phyloP scores from a whole-genome alignment of 2,113 vertebrate genomes.

The Ploceus nigricollis region DNA sequence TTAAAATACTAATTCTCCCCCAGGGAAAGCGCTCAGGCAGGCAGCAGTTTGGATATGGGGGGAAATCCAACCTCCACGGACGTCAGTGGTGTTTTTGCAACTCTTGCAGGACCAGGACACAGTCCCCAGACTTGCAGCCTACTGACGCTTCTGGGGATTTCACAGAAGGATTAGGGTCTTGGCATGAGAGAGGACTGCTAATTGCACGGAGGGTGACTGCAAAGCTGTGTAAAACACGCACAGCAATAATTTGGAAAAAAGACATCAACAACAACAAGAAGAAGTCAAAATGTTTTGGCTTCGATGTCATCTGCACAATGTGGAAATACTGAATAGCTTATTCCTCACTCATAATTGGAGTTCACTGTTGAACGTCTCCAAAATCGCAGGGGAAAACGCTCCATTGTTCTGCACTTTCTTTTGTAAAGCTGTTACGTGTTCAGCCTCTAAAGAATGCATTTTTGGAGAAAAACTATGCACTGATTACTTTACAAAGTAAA shows the following conservation, averaged over 20 bases:
- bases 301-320: neutral
- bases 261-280: neutral
- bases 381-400: neutral
- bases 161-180: neutral
- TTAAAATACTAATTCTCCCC: conserved; percentile 38
- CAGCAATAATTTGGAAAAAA: neutral
- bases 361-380: neutral
- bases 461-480: neutral
- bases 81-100: neutral
- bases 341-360: neutral
- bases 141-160: neutral
- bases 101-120: neutral
- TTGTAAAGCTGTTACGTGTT: neutral
- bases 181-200: neutral
- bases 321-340: conserved; percentile 13
- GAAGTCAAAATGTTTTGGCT: conserved; percentile 13
- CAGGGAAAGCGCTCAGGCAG: conserved; percentile 7
- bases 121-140: neutral
- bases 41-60: neutral
- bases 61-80: conserved; percentile 18
- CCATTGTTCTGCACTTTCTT: neutral
- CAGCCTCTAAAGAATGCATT: neutral
- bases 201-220: neutral
- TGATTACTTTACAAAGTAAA: neutral
- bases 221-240: neutral